Evolutionary conservation across 2,797 vertebrate species (phyloP).

Genomic region (Malurus splendens): DNA sequence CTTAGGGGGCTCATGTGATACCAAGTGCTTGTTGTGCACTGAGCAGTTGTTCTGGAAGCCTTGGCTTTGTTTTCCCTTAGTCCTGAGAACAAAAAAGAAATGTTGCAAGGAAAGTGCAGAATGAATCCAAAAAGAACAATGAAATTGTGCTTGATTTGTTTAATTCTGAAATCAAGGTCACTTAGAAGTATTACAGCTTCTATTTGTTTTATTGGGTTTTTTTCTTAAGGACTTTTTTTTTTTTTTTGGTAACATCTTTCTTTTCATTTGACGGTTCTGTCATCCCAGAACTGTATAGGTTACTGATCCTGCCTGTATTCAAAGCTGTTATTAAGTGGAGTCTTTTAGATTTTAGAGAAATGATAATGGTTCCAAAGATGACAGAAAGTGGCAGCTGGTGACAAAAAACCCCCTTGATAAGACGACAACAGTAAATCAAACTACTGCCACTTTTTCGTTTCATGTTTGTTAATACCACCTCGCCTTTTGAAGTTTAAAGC

Average conservation of each 20-base stretch:
- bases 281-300: slow-evolving; percentile 76
- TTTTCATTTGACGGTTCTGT: slow-evolving; percentile 76
- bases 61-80: slow-evolving; percentile 30
- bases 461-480: slow-evolving; percentile 91
- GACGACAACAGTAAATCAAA: slow-evolving; percentile 88
- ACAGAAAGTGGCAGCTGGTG: slow-evolving; percentile 86
- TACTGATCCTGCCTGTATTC: slow-evolving; percentile 81
- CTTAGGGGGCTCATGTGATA: slow-evolving; percentile 5
- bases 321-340: slow-evolving; percentile 86
- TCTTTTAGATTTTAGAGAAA: slow-evolving; percentile 88
- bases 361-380: slow-evolving; percentile 87
- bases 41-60: slow-evolving; percentile 21
- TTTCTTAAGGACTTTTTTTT: slow-evolving; percentile 1
- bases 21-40: background rate
- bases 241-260: slow-evolving; percentile 73
- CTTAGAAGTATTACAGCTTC: slow-evolving; percentile 68
- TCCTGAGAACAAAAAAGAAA: slow-evolving; percentile 54
- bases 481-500: slow-evolving; percentile 87
- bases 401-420: slow-evolving; percentile 83
- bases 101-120: slow-evolving; percentile 61
- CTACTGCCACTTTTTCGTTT: slow-evolving; percentile 84
- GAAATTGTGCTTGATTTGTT: slow-evolving; percentile 63
- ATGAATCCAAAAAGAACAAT: slow-evolving; percentile 68
- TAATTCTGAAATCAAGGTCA: slow-evolving; percentile 81
- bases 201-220: slow-evolving; percentile 58